phyloP scores from a whole-genome alignment of 2,797 vertebrate species.

The Ispidina lecontei region DNA sequence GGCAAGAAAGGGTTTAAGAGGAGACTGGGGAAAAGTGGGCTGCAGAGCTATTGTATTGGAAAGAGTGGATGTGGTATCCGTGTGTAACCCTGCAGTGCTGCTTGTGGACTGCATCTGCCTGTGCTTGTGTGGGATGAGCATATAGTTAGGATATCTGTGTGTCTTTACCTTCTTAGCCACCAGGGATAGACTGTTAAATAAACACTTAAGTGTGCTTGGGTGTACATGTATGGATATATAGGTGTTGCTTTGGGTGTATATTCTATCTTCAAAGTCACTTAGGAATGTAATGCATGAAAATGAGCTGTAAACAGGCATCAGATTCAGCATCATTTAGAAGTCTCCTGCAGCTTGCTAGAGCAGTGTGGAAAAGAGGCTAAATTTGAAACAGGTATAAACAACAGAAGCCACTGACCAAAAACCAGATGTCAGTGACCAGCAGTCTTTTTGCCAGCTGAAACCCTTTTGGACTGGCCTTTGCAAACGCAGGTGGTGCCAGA shows the following conservation, averaged over 20 bases:
- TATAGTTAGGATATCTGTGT: not conserved
- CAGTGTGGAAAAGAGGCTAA: not conserved
- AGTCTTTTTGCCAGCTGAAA: not conserved
- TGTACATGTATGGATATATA: not conserved
- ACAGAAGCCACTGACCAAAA: not conserved
- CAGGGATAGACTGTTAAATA: not conserved
- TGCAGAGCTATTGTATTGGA: not conserved
- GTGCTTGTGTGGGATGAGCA: not conserved
- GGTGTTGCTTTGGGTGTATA: not conserved
- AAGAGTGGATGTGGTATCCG: not conserved
- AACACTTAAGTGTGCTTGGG: not conserved
- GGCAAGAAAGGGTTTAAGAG: not conserved
- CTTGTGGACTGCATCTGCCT: not conserved
- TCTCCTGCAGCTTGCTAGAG: not conserved
- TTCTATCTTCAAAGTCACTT: not conserved
- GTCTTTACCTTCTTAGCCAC: not conserved
- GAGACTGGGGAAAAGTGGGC: not conserved
- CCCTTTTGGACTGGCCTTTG: not conserved
- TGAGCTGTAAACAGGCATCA: not conserved
- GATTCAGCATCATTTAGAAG: not conserved
- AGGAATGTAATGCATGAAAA: not conserved
- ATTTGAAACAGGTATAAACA: not conserved
- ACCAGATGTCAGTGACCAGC: not conserved
- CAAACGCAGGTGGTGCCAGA: slow-evolving; percentile 9
- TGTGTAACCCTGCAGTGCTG: accelerated